Conservation (phyloP, 2,797 vertebrate species). For the Bovichtus variegatus region DNA sequence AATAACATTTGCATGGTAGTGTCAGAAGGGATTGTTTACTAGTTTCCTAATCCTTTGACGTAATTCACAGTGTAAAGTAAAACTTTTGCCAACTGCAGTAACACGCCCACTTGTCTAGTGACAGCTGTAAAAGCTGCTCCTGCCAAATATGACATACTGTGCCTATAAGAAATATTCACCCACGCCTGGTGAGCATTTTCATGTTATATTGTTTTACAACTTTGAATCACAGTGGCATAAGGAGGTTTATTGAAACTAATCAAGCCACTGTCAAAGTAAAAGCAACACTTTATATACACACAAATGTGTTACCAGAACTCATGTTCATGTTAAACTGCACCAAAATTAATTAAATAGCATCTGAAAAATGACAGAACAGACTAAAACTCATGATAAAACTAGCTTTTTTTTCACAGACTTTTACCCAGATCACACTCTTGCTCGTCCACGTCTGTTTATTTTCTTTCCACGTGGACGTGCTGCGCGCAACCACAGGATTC, state of each 20-base stretch:
- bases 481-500: constrained; percentile 67
- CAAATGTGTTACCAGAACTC: background rate
- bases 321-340: background rate
- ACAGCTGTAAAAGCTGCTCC: background rate
- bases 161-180: background rate
- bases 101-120: no score
- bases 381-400: background rate
- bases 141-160: background rate
- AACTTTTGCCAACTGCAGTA: background rate
- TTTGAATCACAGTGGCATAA: background rate
- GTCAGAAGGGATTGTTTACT: background rate
- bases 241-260: background rate
- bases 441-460: constrained; percentile 73
- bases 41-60: background rate
- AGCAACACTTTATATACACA: background rate
- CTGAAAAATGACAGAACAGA: background rate
- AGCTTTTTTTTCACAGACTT: background rate
- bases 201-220: constrained; percentile 11
- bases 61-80: background rate
- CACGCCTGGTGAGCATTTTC: no score
- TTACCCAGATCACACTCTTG: background rate
- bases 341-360: background rate
- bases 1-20: background rate
- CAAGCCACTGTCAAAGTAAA: background rate
- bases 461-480: constrained; percentile 82